Evolutionary conservation across 2,888 invertebrate genomes (phyloP), one percentile per base, ranked within the genome.

Genomic region (Stramonita haemastoma): DNA sequence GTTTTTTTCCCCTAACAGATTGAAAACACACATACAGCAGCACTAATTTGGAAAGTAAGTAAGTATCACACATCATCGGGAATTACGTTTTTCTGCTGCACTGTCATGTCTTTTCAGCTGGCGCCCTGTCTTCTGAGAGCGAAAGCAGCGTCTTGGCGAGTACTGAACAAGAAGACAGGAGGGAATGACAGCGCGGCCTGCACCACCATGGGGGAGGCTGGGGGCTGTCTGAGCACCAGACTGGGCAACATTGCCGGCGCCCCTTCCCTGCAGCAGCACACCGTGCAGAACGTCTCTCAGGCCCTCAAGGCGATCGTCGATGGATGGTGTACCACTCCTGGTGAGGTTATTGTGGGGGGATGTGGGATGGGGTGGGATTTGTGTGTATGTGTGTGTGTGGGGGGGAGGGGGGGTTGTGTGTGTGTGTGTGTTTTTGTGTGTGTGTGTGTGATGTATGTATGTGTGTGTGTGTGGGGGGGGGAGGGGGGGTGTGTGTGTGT

Each of bases 71-170:
- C 46, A 46, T 8, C 46, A 2, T 46, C 8, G 46, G 2, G 46
- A 46, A 46, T 46, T 46, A 46, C 2, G 8, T 8, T 46, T 46
- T 46, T 46, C 46, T 46, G 66, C 66, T 26, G 15, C 32, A n/a
- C 34, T 46, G 36, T 11, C 19, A 66, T 57, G 29, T 11, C 19
- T 70, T 32, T 34, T 1, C n/a, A 60, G 60, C 5, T 83, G 26
- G 57, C 84, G 8, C 73, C 84, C 5, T 89, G 84, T 34, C n/a
- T 86, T 46, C 46, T 85, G 73, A 56, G 34, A 32, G 87, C 81
- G n/a, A 70, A 36, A 32, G 79, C 87, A 17, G 89, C 86, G 46
- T 34, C 89, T 26, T 87, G 81, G 60, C 56, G 70, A n/a, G 46
- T 83, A 0, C 87, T 86, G 77, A 81, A 81, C 26, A 13, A 26